Percentiles rank a stretch among this genome's conserved stretches.
These are phyloP conservation scores for Neosalanx taihuensis DNA, from an alignment of 2,797 vertebrate species.

Conservation along the genomic window DNA sequence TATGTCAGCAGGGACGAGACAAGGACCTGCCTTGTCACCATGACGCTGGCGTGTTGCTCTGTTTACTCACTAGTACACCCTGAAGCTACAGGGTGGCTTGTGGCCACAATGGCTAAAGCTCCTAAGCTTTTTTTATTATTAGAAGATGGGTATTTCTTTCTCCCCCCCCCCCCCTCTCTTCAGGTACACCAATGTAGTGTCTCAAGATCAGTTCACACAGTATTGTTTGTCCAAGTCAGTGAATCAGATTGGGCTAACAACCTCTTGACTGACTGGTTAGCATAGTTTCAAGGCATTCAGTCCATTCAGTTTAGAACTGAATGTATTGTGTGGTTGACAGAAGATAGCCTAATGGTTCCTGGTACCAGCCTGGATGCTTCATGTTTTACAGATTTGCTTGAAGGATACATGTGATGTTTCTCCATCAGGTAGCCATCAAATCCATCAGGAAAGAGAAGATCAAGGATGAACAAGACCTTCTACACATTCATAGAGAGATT, in stretches of 20 bases:
- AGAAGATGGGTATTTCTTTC: background rate
- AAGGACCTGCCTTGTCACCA: slow-evolving; percentile 24
- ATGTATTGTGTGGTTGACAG: background rate
- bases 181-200: background rate
- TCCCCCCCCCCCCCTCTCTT: no score
- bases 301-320: no score
- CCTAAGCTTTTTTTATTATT: background rate
- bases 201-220: background rate
- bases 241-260: background rate
- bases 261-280: background rate
- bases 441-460: slow-evolving; percentile 95
- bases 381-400: background rate
- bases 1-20: slow-evolving; percentile 32
- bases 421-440: slow-evolving; percentile 91
- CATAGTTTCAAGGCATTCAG: background rate
- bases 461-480: slow-evolving; percentile 91
- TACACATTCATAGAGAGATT: slow-evolving; percentile 93
- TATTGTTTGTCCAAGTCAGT: background rate
- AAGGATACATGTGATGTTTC: background rate
- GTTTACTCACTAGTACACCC: slow-evolving; percentile 20
- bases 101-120: background rate
- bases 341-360: background rate
- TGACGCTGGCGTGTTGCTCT: slow-evolving; percentile 25
- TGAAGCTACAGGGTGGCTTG: slow-evolving; percentile 10
- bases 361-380: background rate